These are phyloP conservation scores for Catocala nupta DNA, from an alignment of 2,888 invertebrate species.

Conservation along the genomic window DNA sequence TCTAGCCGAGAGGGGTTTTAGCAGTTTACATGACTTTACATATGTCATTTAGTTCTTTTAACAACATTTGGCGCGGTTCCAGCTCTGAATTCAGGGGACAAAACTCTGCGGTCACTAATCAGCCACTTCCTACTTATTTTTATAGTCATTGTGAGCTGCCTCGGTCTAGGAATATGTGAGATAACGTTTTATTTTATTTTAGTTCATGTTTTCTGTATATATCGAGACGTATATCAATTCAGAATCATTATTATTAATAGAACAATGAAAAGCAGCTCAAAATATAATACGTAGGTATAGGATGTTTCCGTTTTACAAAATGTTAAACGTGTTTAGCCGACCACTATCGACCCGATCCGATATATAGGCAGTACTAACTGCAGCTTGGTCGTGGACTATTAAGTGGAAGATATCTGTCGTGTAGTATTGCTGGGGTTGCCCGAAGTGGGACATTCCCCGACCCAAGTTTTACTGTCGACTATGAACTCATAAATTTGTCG, in stretches of 20 bases:
- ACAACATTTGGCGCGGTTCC: conserved; percentile 64
- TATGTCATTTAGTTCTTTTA: conserved; percentile 63
- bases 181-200: conserved; percentile 53
- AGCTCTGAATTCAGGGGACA: conserved; percentile 55
- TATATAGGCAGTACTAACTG: conserved; percentile 13
- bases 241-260: no score
- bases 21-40: conserved; percentile 53
- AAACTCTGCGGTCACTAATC: conserved; percentile 73
- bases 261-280: no score
- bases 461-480: conserved; percentile 48
- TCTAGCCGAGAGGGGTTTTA: conserved; percentile 38
- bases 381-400: conserved; percentile 34
- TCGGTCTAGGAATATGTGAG: conserved; percentile 46
- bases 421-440: conserved; percentile 11
- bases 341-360: no score
- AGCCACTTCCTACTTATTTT: conserved; percentile 61
- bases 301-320: no score
- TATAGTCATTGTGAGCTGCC: conserved; percentile 30
- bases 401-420: conserved; percentile 32
- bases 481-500: conserved; percentile 64
- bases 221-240: no score
- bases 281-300: no score
- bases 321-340: no score
- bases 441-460: conserved; percentile 44
- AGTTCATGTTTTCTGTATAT: no score